Conservation (phyloP, 2,113 vertebrate species). For the Gopherus evgoodei region DNA sequence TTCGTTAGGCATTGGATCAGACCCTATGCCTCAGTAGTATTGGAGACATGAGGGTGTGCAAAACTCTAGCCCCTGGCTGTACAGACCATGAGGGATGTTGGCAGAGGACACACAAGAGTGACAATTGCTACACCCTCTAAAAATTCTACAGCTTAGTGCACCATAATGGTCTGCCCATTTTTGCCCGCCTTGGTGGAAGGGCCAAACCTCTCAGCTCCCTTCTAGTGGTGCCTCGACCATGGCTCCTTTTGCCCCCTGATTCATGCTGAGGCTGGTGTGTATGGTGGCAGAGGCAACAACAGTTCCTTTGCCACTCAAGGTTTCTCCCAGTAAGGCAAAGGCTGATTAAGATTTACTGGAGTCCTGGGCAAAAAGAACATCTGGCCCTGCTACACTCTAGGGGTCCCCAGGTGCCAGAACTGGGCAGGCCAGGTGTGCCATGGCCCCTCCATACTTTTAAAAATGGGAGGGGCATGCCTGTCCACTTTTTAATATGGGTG, state of each 20-base stretch:
- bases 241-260: neutral
- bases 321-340: neutral
- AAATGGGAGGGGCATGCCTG: no score
- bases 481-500: no score
- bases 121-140: neutral
- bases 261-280: neutral
- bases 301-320: neutral
- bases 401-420: no score
- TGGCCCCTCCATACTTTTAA: no score
- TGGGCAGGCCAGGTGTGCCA: no score
- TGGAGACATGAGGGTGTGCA: neutral
- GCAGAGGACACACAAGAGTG: neutral
- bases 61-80: neutral
- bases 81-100: neutral
- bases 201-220: neutral
- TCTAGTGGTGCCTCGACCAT: neutral
- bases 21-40: neutral
- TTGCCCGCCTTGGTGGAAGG: neutral
- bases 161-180: neutral
- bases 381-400: no score
- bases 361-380: no score
- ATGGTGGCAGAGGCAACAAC: neutral
- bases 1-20: neutral
- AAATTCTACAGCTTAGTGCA: neutral
- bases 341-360: no score